Evolutionary conservation across 2,113 vertebrate species (phyloP).

Genomic region (Hyperopisus bebe): DNA sequence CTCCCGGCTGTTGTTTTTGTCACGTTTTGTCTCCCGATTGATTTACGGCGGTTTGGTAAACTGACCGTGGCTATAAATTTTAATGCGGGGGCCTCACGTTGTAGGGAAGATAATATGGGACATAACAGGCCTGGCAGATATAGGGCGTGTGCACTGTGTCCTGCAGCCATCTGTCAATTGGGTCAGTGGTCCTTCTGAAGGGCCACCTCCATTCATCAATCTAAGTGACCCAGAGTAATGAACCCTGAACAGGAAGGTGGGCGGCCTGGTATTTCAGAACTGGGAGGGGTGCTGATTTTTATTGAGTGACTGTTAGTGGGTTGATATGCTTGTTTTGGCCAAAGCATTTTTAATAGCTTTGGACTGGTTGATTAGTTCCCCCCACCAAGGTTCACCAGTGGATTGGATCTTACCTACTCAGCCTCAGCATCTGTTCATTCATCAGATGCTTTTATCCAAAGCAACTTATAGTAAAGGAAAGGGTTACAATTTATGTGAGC

Average conservation of each 20-base stretch:
- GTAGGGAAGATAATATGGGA: constrained; percentile 11
- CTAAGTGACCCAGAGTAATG: neutral
- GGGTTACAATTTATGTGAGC: neutral
- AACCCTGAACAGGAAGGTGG: neutral
- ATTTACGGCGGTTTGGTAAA: constrained; percentile 13
- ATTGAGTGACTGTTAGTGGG: neutral
- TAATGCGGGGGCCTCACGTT: neutral
- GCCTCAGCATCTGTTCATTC: neutral
- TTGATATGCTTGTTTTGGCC: neutral
- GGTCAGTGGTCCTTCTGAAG: neutral
- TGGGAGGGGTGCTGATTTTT: neutral
- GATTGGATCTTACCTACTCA: neutral
- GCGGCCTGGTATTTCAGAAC: neutral
- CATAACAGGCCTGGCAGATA: constrained; percentile 7
- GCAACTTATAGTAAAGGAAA: neutral
- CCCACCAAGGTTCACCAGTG: neutral
- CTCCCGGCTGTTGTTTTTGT: constrained; percentile 1
- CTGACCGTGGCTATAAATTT: neutral
- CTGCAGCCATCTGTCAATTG: neutral
- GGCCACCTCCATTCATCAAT: neutral
- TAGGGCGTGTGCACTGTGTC: neutral
- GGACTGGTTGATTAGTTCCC: neutral
- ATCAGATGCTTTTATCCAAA: neutral
- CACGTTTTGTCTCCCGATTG: neutral
- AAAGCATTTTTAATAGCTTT: neutral